Evolutionary conservation across 2,113 vertebrate genomes (phyloP), one percentile per base, ranked within the genome.

Genomic region (Cebus imitator): DNA sequence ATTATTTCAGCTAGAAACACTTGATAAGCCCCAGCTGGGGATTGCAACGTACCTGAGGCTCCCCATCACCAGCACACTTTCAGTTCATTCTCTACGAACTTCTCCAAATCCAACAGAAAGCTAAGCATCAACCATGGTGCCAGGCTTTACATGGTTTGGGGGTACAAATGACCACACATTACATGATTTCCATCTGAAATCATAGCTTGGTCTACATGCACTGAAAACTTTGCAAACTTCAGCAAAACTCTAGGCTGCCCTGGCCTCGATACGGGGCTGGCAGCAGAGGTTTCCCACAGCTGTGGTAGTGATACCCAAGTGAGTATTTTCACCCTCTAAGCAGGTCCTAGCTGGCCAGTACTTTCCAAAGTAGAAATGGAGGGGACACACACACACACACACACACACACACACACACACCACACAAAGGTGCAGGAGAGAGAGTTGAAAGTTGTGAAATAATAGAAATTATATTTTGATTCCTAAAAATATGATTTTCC

Each of bases 241-340:
- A 95, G 40, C 48, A 6, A 90, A 97, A 91, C 58, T 68, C 93
- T 73, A 92, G 50, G 64, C 43, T 48, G 27, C 12, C 73, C 40
- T 84, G 85, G 48, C 45, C 90, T 85, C 45, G 30, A 32, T 23
- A 13, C 8, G 6, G 18, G 43, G 17, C 79, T 85, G 72, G 70
- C 25, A 73, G 35, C 35, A 81, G 48, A 90, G 48, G 21, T 70
- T 90, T 66, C 43, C 76, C 66, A 21, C 50, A 92, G 72, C 27
- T 75, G 84, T 84, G 88, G 58, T 9, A 4, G 48, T 43, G 66
- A 91, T 13, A 37, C 10, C 68, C 25, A 6, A 73, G 64, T 35
- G 78, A 92, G 27, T 52, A 23, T 37, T 96, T 84, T 95, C 48
- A 18, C 37, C 72, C 58, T 72, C 57, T 82, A 73, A 88, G 57